These are phyloP conservation scores for Holotrichia oblita DNA, from an alignment of 1,140 invertebrate species.

Conservation along the genomic window DNA sequence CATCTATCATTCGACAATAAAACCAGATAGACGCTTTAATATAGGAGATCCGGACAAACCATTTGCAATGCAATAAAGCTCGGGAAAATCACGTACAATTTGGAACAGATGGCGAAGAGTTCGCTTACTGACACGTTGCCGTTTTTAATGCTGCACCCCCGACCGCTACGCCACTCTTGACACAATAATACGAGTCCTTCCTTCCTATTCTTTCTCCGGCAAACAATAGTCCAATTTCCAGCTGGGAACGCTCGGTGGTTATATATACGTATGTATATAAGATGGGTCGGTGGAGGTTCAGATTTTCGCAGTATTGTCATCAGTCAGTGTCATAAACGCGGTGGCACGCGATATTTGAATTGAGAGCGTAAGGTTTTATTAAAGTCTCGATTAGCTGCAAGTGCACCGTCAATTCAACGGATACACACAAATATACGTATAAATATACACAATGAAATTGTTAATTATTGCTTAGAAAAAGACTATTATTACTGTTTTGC, in stretches of 20 bases:
- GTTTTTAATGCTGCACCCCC: not conserved
- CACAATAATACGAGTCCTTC: conserved; percentile 1
- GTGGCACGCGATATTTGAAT: not conserved
- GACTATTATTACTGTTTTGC: no score
- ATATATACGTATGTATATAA: not conserved
- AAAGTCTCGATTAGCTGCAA: not conserved
- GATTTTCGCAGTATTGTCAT: not conserved
- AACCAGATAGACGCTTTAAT: conserved; percentile 9
- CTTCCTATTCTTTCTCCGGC: not conserved
- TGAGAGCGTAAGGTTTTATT: not conserved
- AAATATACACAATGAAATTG: no score
- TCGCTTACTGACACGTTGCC: conserved; percentile 19
- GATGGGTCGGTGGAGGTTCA: not conserved
- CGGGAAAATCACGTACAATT: conserved; percentile 1
- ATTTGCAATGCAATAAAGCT: conserved; percentile 18
- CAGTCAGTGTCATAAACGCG: not conserved
- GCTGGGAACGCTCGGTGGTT: not conserved
- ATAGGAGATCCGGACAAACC: conserved; percentile 1
- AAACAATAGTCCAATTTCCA: conserved; percentile 17
- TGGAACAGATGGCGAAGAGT: not conserved
- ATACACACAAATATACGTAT: not conserved
- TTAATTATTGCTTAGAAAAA: no score
- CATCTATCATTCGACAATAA: conserved; percentile 13
- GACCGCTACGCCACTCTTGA: not conserved
- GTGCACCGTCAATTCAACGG: not conserved